phyloP scores from a whole-genome alignment of 2,113 vertebrate species.

The Oxyura jamaicensis region DNA sequence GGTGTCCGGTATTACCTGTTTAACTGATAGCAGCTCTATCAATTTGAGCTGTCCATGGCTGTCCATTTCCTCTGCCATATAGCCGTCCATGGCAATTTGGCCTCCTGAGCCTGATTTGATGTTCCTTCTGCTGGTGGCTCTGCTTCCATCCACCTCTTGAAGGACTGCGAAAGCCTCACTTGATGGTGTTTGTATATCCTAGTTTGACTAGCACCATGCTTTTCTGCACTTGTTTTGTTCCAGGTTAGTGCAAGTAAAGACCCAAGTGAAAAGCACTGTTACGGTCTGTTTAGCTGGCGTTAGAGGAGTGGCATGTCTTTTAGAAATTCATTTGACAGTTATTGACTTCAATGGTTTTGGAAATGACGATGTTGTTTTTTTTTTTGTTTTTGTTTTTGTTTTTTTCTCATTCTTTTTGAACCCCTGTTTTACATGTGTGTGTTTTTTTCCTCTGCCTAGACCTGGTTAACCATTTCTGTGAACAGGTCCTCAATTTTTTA shows the following conservation, averaged over 20 bases:
- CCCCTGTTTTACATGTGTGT: conserved; percentile 77
- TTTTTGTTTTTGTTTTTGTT: conserved; percentile 58
- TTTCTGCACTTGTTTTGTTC: not conserved
- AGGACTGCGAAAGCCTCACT: not conserved
- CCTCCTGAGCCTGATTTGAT: not conserved
- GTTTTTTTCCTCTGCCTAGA: conserved; percentile 82
- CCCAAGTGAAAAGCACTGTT: not conserved
- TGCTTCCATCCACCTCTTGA: not conserved
- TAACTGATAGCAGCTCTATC: not conserved
- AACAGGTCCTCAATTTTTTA: conserved; percentile 97
- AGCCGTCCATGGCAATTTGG: not conserved
- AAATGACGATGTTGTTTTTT: conserved; percentile 69
- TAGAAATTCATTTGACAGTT: not conserved
- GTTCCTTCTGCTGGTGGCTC: not conserved
- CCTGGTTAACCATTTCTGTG: conserved; percentile 91
- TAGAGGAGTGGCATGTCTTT: not conserved
- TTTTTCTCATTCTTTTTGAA: conserved; percentile 76
- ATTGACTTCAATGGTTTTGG: conserved; percentile 17
- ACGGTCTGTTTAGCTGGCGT: not conserved
- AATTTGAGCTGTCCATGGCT: not conserved
- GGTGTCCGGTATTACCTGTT: not conserved
- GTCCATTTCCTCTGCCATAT: not conserved
- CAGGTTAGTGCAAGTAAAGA: not conserved
- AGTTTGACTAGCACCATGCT: not conserved
- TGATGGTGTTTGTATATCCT: not conserved